Evolutionary conservation across 2,113 vertebrate genomes (phyloP), one percentile per base, ranked within the genome.

Genomic region (Planiliza haematocheilus): DNA sequence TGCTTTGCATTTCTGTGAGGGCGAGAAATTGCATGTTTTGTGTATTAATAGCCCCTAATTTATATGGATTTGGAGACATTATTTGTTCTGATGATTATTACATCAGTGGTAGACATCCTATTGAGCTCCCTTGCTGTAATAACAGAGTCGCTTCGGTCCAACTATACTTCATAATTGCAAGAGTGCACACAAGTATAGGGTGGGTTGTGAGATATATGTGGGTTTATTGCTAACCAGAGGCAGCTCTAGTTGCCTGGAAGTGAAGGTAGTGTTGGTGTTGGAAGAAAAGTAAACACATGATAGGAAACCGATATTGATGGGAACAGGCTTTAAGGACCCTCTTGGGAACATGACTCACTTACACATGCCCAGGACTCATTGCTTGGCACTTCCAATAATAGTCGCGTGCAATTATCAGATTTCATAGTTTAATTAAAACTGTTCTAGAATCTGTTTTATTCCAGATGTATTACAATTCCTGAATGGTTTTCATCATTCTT

Each of bases 401-500:
- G 21, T 17, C 0, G 4, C 51, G 8, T 30, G 3, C 9, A 43
- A 18, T 45, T 13, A 42, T n/a, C 9, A 4, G 5, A 10, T 58
- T 21, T 36, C 1, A 43, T 3, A 34, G 17, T 0, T 49, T 55
- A 17, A 41, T 11, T 58, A 42, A 62, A 58, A 13, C 9, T 64
- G n/a, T 61, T 82, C 2, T 41, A 5, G n/a, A n/a, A n/a, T n/a
- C n/a, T n/a, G n/a, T n/a, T 37, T 10, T 65, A 10, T 30, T 38
- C 53, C 16, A 8, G 43, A 57, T 21, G 4, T 10, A 39, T 70
- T 69, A 1, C 42, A 68, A 48, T 65, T 50, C 13, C 79, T 18
- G 5, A 24, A 41, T 10, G 9, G 24, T 30, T 50, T 24, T 70
- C 10, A 49, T 13, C n/a, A 37, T 43, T 61, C 6, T 41, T 10